A percentile compares a stretch with the other conserved stretches of the same genome.
Conservation (phyloP, 1,140 invertebrate genomes). For the Hycleus cichorii region DNA sequence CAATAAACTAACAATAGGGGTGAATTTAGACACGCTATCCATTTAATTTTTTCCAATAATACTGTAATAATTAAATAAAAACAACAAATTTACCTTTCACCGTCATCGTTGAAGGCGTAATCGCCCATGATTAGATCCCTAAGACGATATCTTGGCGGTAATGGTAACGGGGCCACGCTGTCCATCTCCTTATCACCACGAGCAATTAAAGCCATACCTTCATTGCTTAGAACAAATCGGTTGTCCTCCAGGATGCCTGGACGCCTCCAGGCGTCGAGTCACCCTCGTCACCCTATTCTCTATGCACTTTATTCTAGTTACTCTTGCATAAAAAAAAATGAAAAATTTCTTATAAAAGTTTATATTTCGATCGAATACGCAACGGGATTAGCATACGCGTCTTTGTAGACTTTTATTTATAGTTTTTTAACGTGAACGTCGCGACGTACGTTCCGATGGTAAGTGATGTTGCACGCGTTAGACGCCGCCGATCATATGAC, state of each 20-base stretch:
- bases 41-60: too few relatives aligned
- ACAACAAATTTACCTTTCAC: constrained; percentile 54
- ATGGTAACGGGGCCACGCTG: constrained; percentile 22
- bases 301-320: too few relatives aligned
- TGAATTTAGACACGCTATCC: too few relatives aligned
- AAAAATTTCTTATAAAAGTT: not conserved
- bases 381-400: not conserved
- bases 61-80: too few relatives aligned
- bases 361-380: not conserved
- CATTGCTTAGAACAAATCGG: constrained; percentile 6
- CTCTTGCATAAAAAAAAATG: not conserved
- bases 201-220: constrained; percentile 27
- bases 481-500: constrained; percentile 9
- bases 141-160: constrained; percentile 58
- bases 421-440: constrained; percentile 7
- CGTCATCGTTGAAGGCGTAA: constrained; percentile 69
- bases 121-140: constrained; percentile 71
- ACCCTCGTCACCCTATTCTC: not conserved
- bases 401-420: too few relatives aligned
- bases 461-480: constrained; percentile 13
- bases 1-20: too few relatives aligned
- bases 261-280: constrained; percentile 2
- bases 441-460: constrained; percentile 13
- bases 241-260: constrained; percentile 16
- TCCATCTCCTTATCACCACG: constrained; percentile 30